Conservation (phyloP, 1,140 invertebrate genomes). For the Euborellia annulipes region DNA sequence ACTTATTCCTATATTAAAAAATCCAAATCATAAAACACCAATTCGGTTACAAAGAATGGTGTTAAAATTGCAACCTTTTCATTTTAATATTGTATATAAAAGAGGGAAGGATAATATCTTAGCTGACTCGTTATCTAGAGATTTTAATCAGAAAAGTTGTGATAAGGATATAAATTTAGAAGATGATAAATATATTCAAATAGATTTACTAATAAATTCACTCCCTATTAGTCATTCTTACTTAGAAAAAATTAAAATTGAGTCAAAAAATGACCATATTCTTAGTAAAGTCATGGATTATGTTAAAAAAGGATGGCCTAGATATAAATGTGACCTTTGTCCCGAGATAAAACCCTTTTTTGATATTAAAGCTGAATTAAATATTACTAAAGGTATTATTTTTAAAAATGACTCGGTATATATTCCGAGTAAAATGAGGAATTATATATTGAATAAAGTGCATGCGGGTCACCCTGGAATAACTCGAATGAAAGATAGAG, state of each 20-base stretch:
- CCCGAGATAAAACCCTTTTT: background rate
- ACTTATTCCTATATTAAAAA: constrained; percentile 25
- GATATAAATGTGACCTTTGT: background rate
- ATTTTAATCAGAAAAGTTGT: too few relatives aligned
- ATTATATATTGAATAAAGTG: background rate
- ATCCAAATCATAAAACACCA: constrained; percentile 23
- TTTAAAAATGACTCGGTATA: background rate
- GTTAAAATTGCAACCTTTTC: constrained; percentile 25
- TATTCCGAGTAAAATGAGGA: background rate
- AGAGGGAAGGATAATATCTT: background rate
- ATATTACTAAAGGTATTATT: background rate
- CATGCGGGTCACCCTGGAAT: constrained; percentile 1
- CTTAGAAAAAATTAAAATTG: background rate
- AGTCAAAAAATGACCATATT: background rate
- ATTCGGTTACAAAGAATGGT: constrained; percentile 28
- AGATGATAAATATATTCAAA: background rate
- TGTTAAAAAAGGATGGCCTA: background rate
- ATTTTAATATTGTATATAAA: constrained; percentile 17
- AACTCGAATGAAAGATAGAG: background rate
- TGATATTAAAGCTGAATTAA: background rate
- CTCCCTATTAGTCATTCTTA: background rate
- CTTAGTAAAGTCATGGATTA: background rate
- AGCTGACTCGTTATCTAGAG: constrained; percentile 3
- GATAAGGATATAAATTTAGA: background rate
- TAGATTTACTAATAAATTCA: background rate